phyloP scores from a whole-genome alignment of 2,888 invertebrate genomes.

The Heliconius aoede region DNA sequence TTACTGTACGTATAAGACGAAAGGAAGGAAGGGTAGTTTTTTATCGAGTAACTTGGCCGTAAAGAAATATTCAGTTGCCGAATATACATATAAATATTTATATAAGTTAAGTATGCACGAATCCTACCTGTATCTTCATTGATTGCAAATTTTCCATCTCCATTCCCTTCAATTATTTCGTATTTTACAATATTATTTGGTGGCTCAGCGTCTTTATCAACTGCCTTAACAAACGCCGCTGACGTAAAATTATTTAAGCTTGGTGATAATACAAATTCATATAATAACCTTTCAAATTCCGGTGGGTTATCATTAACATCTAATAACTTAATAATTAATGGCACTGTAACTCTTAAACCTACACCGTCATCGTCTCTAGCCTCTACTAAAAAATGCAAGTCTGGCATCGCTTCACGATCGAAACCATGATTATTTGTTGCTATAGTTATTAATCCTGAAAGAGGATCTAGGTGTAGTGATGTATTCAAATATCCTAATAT shows the following conservation, averaged over 20 bases:
- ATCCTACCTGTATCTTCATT: constrained; percentile 88
- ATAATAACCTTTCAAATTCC: constrained; percentile 89
- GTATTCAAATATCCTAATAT: constrained; percentile 91
- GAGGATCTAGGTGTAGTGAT: constrained; percentile 89
- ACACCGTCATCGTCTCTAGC: constrained; percentile 94
- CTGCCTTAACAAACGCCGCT: constrained; percentile 91
- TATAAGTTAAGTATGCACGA: background rate
- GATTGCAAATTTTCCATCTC: constrained; percentile 88
- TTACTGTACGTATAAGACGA: no score
- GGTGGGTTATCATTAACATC: constrained; percentile 95
- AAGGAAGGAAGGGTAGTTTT: no score
- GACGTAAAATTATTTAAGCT: constrained; percentile 90
- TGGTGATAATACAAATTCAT: constrained; percentile 91
- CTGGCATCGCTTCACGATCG: constrained; percentile 92
- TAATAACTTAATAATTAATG: constrained; percentile 89
- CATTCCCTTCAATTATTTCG: constrained; percentile 90
- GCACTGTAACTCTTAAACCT: constrained; percentile 89
- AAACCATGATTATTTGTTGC: constrained; percentile 89
- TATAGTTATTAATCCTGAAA: constrained; percentile 91
- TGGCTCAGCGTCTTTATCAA: constrained; percentile 91
- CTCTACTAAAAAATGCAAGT: constrained; percentile 91
- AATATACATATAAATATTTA: background rate
- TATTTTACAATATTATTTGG: constrained; percentile 94
- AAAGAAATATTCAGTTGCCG: background rate
- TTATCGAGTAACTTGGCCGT: no score